A percentile compares a stretch with the other conserved stretches of the same genome.
Evolutionary conservation across 2,113 vertebrate genomes (phyloP).

Genomic region (Cyanocitta stelleri): DNA sequence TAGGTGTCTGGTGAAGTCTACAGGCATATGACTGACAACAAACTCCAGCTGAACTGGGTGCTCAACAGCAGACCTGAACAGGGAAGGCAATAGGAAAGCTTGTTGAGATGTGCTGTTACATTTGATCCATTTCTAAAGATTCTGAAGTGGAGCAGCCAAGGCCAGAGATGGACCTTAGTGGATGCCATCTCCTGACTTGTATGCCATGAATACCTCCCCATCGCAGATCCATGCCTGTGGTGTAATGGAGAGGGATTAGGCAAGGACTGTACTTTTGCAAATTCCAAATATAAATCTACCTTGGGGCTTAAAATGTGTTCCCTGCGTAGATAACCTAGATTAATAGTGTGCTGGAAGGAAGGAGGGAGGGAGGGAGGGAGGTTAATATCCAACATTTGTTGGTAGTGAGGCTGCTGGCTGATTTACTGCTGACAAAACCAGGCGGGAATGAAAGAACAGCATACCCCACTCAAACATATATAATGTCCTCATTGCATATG

Average conservation of each 20-base stretch:
- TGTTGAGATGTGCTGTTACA: neutral
- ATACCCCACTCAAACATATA: neutral
- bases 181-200: neutral
- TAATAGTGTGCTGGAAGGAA: neutral
- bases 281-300: neutral
- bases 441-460: neutral
- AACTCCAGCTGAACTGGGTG: neutral
- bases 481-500: neutral
- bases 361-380: neutral
- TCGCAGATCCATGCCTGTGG: neutral
- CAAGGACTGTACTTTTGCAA: neutral
- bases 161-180: neutral
- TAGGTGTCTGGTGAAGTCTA: neutral
- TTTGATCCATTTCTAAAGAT: neutral
- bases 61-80: neutral
- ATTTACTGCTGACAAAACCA: neutral
- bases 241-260: neutral
- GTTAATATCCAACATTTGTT: neutral
- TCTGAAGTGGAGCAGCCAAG: neutral
- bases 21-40: neutral
- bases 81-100: neutral
- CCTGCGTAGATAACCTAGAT: neutral
- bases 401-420: neutral
- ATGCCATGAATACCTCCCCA: neutral
- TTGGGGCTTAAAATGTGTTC: neutral